Conservation (phyloP, 2,888 invertebrate species). For the Eupithecia inturbata region DNA sequence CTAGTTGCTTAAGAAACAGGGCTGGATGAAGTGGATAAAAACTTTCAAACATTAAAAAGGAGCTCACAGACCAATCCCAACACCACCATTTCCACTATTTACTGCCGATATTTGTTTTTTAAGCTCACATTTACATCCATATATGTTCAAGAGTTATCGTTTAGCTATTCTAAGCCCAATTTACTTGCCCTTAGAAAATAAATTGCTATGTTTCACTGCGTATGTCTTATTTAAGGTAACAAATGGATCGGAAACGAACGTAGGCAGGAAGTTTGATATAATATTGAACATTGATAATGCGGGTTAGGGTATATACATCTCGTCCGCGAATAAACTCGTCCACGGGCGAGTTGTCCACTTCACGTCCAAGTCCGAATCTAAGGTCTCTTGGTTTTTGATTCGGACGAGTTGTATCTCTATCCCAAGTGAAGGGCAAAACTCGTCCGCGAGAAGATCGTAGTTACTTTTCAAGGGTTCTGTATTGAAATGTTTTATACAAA, state of each 20-base stretch:
- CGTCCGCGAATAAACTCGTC: too few species aligned
- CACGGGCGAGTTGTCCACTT: too few species aligned
- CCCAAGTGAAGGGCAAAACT: too few species aligned
- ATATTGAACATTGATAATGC: not conserved
- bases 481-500: too few species aligned
- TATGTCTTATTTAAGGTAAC: not conserved
- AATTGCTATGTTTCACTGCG: not conserved
- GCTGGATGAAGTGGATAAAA: not conserved
- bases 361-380: too few species aligned
- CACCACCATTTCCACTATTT: not conserved
- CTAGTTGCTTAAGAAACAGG: not conserved
- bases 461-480: too few species aligned
- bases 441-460: too few species aligned
- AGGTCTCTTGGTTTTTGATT: too few species aligned
- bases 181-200: not conserved
- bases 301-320: too few species aligned
- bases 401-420: too few species aligned
- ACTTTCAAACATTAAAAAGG: not conserved
- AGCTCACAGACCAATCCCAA: not conserved
- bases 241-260: not conserved
- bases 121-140: not conserved
- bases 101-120: not conserved
- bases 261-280: not conserved
- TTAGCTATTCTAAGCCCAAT: not conserved
- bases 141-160: not conserved